phyloP scores from a whole-genome alignment of 1,140 invertebrate genomes.

The Drosophila willistoni region DNA sequence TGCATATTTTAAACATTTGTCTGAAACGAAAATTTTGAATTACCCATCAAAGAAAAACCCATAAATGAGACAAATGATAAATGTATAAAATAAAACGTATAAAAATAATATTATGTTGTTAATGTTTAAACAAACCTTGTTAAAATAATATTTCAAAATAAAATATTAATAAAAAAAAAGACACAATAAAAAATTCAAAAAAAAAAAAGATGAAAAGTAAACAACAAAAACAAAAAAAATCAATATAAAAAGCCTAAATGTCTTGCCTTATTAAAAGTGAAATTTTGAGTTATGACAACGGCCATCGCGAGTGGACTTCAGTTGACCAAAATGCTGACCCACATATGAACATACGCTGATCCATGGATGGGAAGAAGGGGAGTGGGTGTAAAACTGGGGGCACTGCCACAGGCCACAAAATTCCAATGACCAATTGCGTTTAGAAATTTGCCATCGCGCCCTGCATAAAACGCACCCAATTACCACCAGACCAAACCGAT shows the following conservation, averaged over 20 bases:
- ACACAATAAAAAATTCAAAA: conserved; percentile 48
- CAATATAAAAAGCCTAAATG: conserved; percentile 3
- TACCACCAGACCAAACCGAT: not conserved
- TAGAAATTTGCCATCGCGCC: conserved; percentile 68
- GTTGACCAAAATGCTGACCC: conserved; percentile 60
- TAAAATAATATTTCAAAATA: conserved; percentile 81
- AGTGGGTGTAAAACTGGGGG: conserved; percentile 2
- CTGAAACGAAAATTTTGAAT: conserved; percentile 44
- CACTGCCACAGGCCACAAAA: conserved; percentile 41
- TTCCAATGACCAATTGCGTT: conserved; percentile 75
- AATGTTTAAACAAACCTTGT: conserved; percentile 80
- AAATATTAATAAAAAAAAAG: conserved; percentile 59
- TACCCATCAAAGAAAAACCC: conserved; percentile 23
- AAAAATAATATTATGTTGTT: conserved; percentile 80
- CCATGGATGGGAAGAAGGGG: not conserved
- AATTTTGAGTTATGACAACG: conserved; percentile 66
- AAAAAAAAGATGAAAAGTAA: conserved; percentile 19
- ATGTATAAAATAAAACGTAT: conserved; percentile 73
- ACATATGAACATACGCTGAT: conserved; percentile 25
- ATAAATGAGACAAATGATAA: conserved; percentile 55
- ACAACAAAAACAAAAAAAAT: conserved; percentile 20
- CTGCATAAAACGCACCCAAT: conserved; percentile 65
- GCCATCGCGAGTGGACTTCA: conserved; percentile 8
- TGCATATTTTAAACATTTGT: conserved; percentile 76
- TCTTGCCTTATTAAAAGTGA: conserved; percentile 63